Evolutionary conservation across 2,113 vertebrate species (phyloP).

Genomic region (Saccopteryx bilineata): DNA sequence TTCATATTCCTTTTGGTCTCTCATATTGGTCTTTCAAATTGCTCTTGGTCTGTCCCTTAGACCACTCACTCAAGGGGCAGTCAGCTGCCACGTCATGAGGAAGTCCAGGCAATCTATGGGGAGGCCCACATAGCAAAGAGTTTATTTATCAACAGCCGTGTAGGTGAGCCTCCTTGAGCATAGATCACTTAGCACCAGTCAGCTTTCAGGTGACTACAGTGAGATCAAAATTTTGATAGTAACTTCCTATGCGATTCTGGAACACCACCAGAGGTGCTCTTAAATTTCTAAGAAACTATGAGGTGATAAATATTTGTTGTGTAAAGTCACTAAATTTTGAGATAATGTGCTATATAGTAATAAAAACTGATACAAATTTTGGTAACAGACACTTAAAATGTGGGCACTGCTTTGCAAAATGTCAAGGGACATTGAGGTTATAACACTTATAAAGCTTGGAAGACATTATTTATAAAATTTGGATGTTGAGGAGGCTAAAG

Average conservation of each 20-base stretch:
- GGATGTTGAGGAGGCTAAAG: not conserved
- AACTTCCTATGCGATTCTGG: not conserved
- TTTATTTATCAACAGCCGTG: not conserved
- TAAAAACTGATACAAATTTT: not conserved
- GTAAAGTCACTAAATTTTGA: not conserved
- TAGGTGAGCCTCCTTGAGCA: not conserved
- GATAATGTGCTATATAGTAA: not conserved
- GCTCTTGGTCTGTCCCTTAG: not conserved
- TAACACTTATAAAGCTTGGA: not conserved
- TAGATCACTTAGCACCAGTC: not conserved
- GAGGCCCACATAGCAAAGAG: not conserved
- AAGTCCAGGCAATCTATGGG: not conserved
- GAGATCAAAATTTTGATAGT: not conserved
- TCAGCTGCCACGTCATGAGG: not conserved
- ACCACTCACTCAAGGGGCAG: not conserved
- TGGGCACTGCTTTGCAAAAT: not conserved
- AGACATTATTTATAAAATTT: not conserved
- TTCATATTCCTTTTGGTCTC: not conserved
- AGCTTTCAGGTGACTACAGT: not conserved
- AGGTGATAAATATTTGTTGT: not conserved
- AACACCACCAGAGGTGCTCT: not conserved
- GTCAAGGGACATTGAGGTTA: not conserved
- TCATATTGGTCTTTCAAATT: not conserved
- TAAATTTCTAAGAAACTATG: not conserved
- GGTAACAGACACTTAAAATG: not conserved